Base-by-base conservation (phyloP, 2,113 vertebrate genomes). In the Recurvirostra avosetta region DNA sequence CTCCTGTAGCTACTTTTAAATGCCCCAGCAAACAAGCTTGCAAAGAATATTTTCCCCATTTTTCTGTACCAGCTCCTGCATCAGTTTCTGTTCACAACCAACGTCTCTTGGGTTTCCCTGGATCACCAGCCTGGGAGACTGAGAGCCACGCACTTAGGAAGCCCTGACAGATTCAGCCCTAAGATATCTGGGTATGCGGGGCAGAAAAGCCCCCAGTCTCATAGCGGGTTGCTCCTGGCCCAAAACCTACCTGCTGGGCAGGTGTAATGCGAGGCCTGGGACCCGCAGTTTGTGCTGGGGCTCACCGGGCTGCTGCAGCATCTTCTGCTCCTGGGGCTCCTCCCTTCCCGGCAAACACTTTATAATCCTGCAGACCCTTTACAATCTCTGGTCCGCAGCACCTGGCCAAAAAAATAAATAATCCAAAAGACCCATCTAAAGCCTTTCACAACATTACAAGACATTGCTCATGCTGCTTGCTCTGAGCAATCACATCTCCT, bases 401-500 rank as follows among this genome's bases (percentile, higher is more conserved):
- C 2, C 41, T 11, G 16, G 1, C 8, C 20, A 45, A 61, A 67
- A 19, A 13, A 41, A n/a, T 1, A 20, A 32, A 25, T 53, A 15
- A 27, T 34, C 8, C 11, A 10, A 56, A 84, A 15, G 4, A 11
- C 43, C 17, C 26, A 21, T 45, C 17, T 41, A 52, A 63, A 67
- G 21, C 38, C 30, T 58, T 25, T 43, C 19, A 6, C 8, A 5
- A 12, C 14, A 2, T 38, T n/a, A 63, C 12, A 52, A 36, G 38
- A 9, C 4, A 3, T 22, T 13, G 15, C 21, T 72, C 15, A 25
- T 0, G 0, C 11, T 65, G 23, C 25, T 67, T 72, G 20, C 38
- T n/a, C 16, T 0, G 1, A 67, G 27, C 3, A 0, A 45, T 53
- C 1, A 0, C 14, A 11, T 80, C 5, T 72, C 27, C 59, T 25